Evolutionary conservation across 2,113 vertebrate species (phyloP).

Genomic region (Eulemur macaco): DNA sequence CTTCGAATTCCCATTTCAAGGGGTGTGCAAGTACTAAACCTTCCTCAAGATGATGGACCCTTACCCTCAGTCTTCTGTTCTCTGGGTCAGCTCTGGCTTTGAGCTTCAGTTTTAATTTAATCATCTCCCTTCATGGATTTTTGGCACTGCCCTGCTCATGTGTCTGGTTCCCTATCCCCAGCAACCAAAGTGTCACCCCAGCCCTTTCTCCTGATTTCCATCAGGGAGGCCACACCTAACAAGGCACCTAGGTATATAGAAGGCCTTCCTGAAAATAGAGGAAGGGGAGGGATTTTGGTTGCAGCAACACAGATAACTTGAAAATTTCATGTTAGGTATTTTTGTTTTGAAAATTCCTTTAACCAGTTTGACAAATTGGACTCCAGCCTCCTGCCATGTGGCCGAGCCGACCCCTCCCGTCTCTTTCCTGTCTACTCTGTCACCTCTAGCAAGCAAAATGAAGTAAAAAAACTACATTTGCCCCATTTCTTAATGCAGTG

Average conservation of each 20-base stretch:
- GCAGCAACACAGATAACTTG: not conserved
- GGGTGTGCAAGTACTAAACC: not conserved
- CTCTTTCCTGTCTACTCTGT: not conserved
- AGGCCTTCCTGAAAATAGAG: not conserved
- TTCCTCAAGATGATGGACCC: not conserved
- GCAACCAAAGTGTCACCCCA: not conserved
- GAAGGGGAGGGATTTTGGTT: not conserved
- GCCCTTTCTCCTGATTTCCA: not conserved
- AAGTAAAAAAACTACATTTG: not conserved
- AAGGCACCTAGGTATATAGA: not conserved
- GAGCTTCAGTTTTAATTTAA: not conserved
- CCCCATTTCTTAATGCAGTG: not conserved
- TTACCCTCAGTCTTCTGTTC: not conserved
- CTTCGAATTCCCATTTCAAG: not conserved
- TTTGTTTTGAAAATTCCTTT: not conserved
- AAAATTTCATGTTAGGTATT: not conserved
- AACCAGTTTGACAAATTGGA: not conserved
- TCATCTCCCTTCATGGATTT: not conserved
- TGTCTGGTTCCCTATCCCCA: not conserved
- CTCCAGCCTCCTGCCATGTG: not conserved
- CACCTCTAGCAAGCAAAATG: not conserved
- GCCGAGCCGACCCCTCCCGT: fast-evolving
- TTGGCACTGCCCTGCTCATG: not conserved
- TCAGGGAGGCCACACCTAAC: not conserved
- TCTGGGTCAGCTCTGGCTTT: not conserved